A percentile compares a stretch with the other conserved stretches of the same genome.
Conservation (phyloP, 1,140 invertebrate species). For the Teleogryllus occipitalis region DNA sequence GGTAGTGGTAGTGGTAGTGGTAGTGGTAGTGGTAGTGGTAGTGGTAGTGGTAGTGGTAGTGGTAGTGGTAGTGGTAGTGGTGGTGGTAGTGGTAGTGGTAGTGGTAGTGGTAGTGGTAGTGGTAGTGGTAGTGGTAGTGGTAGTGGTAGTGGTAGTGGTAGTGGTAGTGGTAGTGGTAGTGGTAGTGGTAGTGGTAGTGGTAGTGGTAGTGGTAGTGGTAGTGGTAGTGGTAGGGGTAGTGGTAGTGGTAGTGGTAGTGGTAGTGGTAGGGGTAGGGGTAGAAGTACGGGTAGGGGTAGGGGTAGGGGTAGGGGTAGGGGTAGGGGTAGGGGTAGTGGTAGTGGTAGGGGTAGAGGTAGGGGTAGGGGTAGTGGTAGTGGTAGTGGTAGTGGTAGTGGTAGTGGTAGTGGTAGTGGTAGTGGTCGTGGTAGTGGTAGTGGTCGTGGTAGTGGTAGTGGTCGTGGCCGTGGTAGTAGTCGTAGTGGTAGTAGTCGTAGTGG, state of each 20-base stretch:
- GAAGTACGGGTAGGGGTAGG: too few species aligned
- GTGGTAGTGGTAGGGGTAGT: too few species aligned
- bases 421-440: conserved; percentile 20
- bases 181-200: conserved; percentile 21
- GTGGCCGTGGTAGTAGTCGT: too few species aligned
- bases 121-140: too few species aligned
- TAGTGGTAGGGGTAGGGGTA: too few species aligned
- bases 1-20: conserved; percentile 20
- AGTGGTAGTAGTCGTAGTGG: too few species aligned
- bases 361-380: conserved; percentile 23
- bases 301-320: too few species aligned
- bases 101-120: background rate
- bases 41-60: conserved; percentile 20
- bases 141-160: conserved; percentile 8
- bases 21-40: conserved; percentile 21
- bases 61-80: conserved; percentile 1
- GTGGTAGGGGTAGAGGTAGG: too few species aligned
- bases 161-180: too few species aligned
- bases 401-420: conserved; percentile 22
- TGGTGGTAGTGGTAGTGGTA: background rate
- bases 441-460: conserved; percentile 17
- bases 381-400: conserved; percentile 18
- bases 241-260: too few species aligned
- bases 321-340: too few species aligned
- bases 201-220: conserved; percentile 19